phyloP scores from a whole-genome alignment of 2,113 vertebrate genomes.

The Dicentrarchus labrax region DNA sequence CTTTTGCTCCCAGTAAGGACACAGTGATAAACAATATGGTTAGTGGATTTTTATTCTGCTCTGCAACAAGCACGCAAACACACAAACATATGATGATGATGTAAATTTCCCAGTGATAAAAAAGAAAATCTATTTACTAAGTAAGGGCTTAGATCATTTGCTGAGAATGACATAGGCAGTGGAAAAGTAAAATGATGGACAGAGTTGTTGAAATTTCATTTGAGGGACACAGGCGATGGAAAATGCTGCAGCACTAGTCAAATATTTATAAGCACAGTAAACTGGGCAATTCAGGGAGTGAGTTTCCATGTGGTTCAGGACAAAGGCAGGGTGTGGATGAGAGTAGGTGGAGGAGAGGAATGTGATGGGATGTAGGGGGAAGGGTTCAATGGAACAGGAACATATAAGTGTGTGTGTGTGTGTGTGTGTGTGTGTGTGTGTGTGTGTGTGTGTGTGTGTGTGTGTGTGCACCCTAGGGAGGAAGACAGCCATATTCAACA shows the following conservation, averaged over 20 bases:
- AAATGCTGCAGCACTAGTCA: constrained; percentile 30
- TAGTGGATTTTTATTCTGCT: background rate
- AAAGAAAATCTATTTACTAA: background rate
- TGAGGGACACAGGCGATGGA: constrained; percentile 36
- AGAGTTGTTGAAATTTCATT: constrained; percentile 21
- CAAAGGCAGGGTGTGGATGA: constrained; percentile 71
- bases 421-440: constrained; percentile 23
- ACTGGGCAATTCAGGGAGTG: constrained; percentile 16
- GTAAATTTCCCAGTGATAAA: background rate
- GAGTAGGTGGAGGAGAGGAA: constrained; percentile 75
- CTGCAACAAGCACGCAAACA: constrained; percentile 5
- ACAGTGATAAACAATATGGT: background rate
- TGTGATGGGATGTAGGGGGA: constrained; percentile 51
- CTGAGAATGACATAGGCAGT: background rate
- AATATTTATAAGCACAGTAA: constrained; percentile 36
- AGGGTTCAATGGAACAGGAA: constrained; percentile 41
- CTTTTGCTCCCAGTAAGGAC: background rate
- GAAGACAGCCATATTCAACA: constrained; percentile 49
- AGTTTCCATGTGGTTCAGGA: constrained; percentile 61
- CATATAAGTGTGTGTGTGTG: background rate
- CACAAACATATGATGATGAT: background rate
- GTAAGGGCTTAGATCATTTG: background rate
- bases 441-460: constrained; percentile 3
- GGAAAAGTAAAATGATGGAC: constrained; percentile 23
- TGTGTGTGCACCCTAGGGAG: constrained; percentile 42